Evolutionary conservation across 1,140 invertebrate species (phyloP).

Genomic region (Protaetia brevitarsis): DNA sequence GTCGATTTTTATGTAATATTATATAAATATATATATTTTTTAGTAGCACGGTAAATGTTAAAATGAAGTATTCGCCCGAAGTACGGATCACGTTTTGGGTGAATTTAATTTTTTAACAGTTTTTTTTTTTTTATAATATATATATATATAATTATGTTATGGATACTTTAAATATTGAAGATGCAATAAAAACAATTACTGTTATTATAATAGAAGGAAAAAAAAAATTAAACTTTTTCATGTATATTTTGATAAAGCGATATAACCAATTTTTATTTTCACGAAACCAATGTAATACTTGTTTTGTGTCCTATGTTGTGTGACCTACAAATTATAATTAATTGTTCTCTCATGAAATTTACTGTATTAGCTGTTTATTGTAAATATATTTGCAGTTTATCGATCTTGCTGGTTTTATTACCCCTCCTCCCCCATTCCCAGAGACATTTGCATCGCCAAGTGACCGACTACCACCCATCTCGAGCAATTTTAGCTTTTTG

Average conservation of each 20-base stretch:
- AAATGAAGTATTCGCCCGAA: slow-evolving; percentile 15
- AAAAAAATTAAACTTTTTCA: neutral
- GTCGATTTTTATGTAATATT: neutral
- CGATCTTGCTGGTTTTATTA: neutral
- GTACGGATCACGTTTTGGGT: neutral
- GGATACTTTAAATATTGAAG: neutral
- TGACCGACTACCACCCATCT: no score
- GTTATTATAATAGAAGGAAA: neutral
- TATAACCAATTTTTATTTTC: slow-evolving; percentile 5
- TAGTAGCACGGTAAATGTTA: neutral
- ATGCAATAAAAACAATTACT: neutral
- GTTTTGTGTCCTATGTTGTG: slow-evolving; percentile 3
- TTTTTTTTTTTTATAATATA: neutral
- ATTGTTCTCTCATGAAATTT: slow-evolving; percentile 18
- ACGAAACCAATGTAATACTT: slow-evolving; percentile 1
- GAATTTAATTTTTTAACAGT: neutral
- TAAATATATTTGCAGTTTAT: slow-evolving; percentile 19
- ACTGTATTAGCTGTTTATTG: slow-evolving; percentile 22
- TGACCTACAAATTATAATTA: slow-evolving; percentile 10
- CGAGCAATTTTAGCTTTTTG: no score
- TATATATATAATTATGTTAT: neutral
- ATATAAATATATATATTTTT: neutral
- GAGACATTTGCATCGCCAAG: no score
- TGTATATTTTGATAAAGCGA: slow-evolving; percentile 12
- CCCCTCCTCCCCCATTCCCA: neutral